Base-by-base conservation (phyloP, 1,140 invertebrate genomes). In the Penaeus vannamei region DNA sequence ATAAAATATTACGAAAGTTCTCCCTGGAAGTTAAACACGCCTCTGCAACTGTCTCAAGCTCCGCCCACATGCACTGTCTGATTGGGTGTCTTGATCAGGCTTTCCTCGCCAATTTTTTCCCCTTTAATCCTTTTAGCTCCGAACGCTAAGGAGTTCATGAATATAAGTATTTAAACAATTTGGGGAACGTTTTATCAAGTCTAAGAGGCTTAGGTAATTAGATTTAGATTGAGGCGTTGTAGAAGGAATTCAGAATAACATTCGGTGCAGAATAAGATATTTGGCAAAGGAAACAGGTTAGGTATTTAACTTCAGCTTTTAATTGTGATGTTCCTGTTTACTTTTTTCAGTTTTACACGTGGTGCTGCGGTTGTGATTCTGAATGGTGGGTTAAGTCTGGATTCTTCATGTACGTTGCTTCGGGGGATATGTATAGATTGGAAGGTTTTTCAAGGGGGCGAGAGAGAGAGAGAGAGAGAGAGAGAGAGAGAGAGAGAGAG, bases 71-170 rank as follows among this genome's bases (percentile, higher is more conserved):
- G 69, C 53, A 61, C 80, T 81, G 76, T 84, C 26, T 89, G 87
- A 89, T 89, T 89, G 87, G 87, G 83, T 60, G 87, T 85, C 87
- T 89, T 89, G 87, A 89, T 89, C 87, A 84, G 79, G 87, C 84
- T 89, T 89, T 83, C 87, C 66, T 46, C 61, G 82, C 87, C 36
- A 89, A 84, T 89, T 89, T 89, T 89, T 89, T 72, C 2, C 87
- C 87, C 79, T 80, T 76, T 82, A 84, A 89, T 89, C 82, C 84
- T 84, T 89, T 89, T 53, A 46, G 82, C 83, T 83, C 79, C 82
- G 76, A 61, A 64, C 83, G 82, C 82, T 89, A 89, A 89, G 87
- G 80, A 89, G 87, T 84, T 89, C 87, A 89, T 89, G 87, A 89
- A 89, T 89, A 89, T 79, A 72, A 61, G 83, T 89, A 83, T 89